phyloP scores from a whole-genome alignment of 2,888 invertebrate species.

The Agonopterix subpropinquella region DNA sequence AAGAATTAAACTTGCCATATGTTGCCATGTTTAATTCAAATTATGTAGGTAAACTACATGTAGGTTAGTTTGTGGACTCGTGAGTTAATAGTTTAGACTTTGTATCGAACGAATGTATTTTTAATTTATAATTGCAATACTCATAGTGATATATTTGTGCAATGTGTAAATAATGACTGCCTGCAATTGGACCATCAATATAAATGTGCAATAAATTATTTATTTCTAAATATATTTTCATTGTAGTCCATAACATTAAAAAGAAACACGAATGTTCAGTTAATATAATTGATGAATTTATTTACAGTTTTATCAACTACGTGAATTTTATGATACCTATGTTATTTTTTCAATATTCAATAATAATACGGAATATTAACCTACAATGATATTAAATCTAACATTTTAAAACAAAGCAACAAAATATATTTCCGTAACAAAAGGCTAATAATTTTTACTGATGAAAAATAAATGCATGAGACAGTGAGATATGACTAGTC shows the following conservation, averaged over 20 bases:
- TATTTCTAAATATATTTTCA: slow-evolving; percentile 14
- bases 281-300: slow-evolving; percentile 48
- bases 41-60: not conserved
- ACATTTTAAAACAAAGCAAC: not conserved
- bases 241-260: slow-evolving; percentile 4
- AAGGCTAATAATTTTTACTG: not conserved
- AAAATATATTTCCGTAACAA: not conserved
- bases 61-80: not conserved
- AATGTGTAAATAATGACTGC: slow-evolving; percentile 28
- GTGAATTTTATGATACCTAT: not conserved
- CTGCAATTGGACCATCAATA: slow-evolving; percentile 24
- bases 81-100: slow-evolving; percentile 3
- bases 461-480: not conserved
- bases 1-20: slow-evolving; percentile 69
- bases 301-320: slow-evolving; percentile 33
- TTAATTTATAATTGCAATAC: slow-evolving; percentile 24
- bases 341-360: slow-evolving; percentile 6
- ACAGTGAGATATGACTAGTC: slow-evolving; percentile 1
- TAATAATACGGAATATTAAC: slow-evolving; percentile 1
- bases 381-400: slow-evolving; percentile 7
- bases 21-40: slow-evolving; percentile 63
- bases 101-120: slow-evolving; percentile 9
- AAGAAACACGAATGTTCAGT: slow-evolving; percentile 26
- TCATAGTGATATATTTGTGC: slow-evolving; percentile 28
- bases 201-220: slow-evolving; percentile 52